Conservation (phyloP, 2,888 invertebrate genomes). For the Aspidapion aeneum region DNA sequence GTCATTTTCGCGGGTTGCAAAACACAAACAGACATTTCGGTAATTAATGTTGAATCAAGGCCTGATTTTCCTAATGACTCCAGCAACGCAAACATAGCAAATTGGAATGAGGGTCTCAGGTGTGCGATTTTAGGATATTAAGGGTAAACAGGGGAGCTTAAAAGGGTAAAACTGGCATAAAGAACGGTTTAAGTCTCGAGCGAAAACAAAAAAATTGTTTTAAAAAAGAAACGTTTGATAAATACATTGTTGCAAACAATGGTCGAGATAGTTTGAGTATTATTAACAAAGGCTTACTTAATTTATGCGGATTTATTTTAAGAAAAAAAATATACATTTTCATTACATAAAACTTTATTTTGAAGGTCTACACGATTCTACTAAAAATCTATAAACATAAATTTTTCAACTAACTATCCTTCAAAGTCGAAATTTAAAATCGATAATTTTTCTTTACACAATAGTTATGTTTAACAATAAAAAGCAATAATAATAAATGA, state of each 20-base stretch:
- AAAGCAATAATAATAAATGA: background rate
- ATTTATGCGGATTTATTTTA: too few species aligned
- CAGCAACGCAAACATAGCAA: background rate
- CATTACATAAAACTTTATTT: too few species aligned
- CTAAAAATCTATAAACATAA: too few species aligned
- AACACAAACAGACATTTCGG: background rate
- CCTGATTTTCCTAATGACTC: background rate
- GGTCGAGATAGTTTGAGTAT: too few species aligned
- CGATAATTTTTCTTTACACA: background rate
- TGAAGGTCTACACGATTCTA: too few species aligned
- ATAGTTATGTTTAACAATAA: background rate
- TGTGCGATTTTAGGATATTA: background rate
- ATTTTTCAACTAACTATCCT: background rate
- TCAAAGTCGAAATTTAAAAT: background rate
- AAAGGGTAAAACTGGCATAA: background rate
- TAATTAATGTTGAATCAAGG: background rate
- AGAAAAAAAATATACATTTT: too few species aligned
- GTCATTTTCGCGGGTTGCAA: background rate
- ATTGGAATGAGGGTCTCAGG: background rate
- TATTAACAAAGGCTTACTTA: too few species aligned
- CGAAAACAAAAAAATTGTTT: too few species aligned
- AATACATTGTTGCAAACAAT: too few species aligned
- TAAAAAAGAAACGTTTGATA: too few species aligned
- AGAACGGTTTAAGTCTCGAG: background rate
- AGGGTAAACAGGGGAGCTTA: background rate